Evolutionary conservation across 2,888 invertebrate genomes (phyloP).

Genomic region (Mantis religiosa): DNA sequence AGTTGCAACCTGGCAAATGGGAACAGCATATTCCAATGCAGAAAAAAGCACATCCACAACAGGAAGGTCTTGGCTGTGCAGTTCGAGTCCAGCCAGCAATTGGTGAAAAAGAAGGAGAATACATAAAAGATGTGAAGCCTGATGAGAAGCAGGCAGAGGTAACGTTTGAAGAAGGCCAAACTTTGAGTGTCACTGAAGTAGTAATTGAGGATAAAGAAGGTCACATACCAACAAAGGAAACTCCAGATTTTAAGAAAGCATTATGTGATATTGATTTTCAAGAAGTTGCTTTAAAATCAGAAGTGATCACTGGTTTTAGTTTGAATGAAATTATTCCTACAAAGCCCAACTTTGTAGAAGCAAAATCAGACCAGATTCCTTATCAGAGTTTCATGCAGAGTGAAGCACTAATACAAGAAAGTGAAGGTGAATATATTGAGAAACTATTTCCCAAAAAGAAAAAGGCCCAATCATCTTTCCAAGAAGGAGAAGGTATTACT

Average conservation of each 20-base stretch:
- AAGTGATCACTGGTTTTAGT: slow-evolving; percentile 51
- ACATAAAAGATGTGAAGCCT: slow-evolving; percentile 46
- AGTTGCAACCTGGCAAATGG: slow-evolving; percentile 47
- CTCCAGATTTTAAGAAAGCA: slow-evolving; percentile 49
- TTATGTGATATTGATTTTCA: slow-evolving; percentile 51
- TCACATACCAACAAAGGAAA: slow-evolving; percentile 43
- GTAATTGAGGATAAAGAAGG: slow-evolving; percentile 48
- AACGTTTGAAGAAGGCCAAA: slow-evolving; percentile 54
- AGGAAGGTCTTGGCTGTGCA: slow-evolving; percentile 53
- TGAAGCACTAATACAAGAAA: slow-evolving; percentile 56
- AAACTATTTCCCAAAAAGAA: slow-evolving; percentile 46
- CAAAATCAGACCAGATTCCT: slow-evolving; percentile 48
- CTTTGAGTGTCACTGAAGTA: slow-evolving; percentile 54
- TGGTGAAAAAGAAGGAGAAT: slow-evolving; percentile 52
- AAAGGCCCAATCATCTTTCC: slow-evolving; percentile 45
- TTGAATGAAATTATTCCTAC: slow-evolving; percentile 36
- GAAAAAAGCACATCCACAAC: slow-evolving; percentile 51
- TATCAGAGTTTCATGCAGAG: slow-evolving; percentile 55
- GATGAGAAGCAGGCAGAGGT: slow-evolving; percentile 52
- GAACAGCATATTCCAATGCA: slow-evolving; percentile 44
- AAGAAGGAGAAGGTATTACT: slow-evolving; percentile 36
- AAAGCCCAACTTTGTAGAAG: slow-evolving; percentile 41
- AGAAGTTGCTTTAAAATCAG: slow-evolving; percentile 55
- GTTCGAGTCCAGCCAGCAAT: slow-evolving; percentile 50
- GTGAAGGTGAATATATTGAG: slow-evolving; percentile 50